phyloP scores from a whole-genome alignment of 35 echinoderm and acorn worm genomes.

The Heliocidaris tuberculata region DNA sequence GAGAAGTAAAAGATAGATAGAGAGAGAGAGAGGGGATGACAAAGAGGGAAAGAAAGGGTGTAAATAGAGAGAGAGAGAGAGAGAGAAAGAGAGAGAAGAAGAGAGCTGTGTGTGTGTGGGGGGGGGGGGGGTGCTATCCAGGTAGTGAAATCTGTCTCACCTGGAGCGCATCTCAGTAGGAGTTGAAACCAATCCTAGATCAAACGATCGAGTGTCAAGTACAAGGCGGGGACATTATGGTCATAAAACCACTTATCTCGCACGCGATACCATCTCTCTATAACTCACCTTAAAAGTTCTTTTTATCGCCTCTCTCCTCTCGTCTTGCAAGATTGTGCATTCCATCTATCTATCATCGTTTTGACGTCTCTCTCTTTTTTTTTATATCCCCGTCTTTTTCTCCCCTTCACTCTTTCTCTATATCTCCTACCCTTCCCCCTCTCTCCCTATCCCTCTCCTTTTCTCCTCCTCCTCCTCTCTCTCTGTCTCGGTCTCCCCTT shows the following conservation, averaged over 20 bases:
- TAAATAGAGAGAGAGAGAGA: too few relatives aligned
- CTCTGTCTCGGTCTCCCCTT: too few relatives aligned
- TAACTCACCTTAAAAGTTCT: background rate
- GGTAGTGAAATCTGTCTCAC: background rate
- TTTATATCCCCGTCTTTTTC: too few relatives aligned
- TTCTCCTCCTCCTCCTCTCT: too few relatives aligned
- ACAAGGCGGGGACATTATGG: background rate
- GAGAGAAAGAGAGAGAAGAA: background rate
- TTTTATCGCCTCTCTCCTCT: background rate
- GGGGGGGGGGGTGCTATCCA: too few relatives aligned
- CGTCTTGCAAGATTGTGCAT: background rate
- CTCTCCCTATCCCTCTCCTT: too few relatives aligned
- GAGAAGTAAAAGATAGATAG: too few relatives aligned
- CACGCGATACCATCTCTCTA: slow-evolving; percentile 6
- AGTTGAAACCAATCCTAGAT: background rate
- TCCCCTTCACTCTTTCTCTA: too few relatives aligned
- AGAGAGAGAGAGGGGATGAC: too few relatives aligned
- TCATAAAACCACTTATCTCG: background rate
- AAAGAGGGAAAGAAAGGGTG: too few relatives aligned
- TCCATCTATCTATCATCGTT: background rate
- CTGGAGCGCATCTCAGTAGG: slow-evolving; percentile 24
- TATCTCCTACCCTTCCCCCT: too few relatives aligned
- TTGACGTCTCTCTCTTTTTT: background rate
- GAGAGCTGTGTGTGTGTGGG: too few relatives aligned
- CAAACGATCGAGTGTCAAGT: slow-evolving; percentile 24